These are phyloP conservation scores for Romanogobio albipinnatus DNA, from an alignment of 2,113 vertebrate species.

Conservation along the genomic window DNA sequence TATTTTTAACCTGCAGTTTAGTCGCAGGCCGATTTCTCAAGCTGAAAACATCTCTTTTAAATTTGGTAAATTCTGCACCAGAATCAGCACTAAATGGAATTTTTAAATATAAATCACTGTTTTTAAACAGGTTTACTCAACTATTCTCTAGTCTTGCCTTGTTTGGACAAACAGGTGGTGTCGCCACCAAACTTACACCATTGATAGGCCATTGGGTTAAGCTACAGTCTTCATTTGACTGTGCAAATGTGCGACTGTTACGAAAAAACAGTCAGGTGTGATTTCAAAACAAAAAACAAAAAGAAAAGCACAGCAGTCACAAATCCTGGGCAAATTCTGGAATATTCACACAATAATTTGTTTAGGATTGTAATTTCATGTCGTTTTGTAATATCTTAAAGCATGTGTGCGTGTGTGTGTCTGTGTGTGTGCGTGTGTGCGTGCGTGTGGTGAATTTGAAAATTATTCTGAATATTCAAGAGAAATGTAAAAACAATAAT, in stretches of 20 bases:
- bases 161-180: neutral
- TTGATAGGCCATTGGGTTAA: neutral
- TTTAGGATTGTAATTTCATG: no score
- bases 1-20: neutral
- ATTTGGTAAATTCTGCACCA: neutral
- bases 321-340: no score
- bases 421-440: no score
- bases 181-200: neutral
- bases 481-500: neutral
- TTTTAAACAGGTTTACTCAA: neutral
- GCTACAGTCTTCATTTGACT: neutral
- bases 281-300: neutral
- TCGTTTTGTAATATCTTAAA: no score
- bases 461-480: neutral
- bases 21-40: neutral
- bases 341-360: no score
- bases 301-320: no score
- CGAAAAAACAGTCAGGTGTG: neutral
- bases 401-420: no score
- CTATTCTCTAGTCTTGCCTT: neutral
- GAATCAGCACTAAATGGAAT: no score
- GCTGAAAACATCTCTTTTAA: neutral
- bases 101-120: no score
- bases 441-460: no score
- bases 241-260: neutral